Conservation (phyloP, 2,888 invertebrate genomes). For the Chrysina gloriosa region DNA sequence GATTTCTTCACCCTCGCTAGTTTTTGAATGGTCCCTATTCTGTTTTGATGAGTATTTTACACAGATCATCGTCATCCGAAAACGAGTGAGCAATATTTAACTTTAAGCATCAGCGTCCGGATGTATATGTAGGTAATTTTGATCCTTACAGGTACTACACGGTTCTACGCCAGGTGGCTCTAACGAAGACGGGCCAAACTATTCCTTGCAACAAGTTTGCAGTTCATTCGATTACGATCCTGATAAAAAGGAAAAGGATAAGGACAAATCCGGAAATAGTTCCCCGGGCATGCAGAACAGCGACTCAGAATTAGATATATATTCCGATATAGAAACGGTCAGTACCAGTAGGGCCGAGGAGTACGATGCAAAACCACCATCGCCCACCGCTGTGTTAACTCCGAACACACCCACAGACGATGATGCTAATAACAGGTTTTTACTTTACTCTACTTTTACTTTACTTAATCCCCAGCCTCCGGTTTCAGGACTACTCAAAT, state of each 20-base stretch:
- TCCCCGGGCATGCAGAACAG: slow-evolving; percentile 46
- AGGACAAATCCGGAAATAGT: slow-evolving; percentile 50
- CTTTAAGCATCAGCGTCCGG: too few relatives aligned
- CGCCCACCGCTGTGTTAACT: slow-evolving; percentile 51
- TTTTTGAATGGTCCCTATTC: too few relatives aligned
- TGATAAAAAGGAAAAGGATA: slow-evolving; percentile 46
- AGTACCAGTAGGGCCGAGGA: slow-evolving; percentile 60
- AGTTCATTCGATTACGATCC: slow-evolving; percentile 38
- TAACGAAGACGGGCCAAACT: slow-evolving; percentile 55
- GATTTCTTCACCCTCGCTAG: too few relatives aligned
- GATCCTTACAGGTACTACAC: background rate
- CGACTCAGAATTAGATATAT: slow-evolving; percentile 69
- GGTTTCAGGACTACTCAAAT: too few relatives aligned
- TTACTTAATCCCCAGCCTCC: too few relatives aligned
- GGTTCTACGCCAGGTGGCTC: slow-evolving; percentile 5
- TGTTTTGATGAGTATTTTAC: too few relatives aligned
- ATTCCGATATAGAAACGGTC: slow-evolving; percentile 71
- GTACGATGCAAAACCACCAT: slow-evolving; percentile 50
- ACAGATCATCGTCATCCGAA: too few relatives aligned
- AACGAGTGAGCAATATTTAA: too few relatives aligned
- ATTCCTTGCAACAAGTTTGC: slow-evolving; percentile 55
- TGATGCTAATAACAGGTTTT: slow-evolving; percentile 55
- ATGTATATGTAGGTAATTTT: too few relatives aligned
- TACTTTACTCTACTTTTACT: background rate
- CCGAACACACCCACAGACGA: slow-evolving; percentile 64